Base-by-base conservation (phyloP, 2,113 vertebrate species). In the Ceyx cyanopectus region DNA sequence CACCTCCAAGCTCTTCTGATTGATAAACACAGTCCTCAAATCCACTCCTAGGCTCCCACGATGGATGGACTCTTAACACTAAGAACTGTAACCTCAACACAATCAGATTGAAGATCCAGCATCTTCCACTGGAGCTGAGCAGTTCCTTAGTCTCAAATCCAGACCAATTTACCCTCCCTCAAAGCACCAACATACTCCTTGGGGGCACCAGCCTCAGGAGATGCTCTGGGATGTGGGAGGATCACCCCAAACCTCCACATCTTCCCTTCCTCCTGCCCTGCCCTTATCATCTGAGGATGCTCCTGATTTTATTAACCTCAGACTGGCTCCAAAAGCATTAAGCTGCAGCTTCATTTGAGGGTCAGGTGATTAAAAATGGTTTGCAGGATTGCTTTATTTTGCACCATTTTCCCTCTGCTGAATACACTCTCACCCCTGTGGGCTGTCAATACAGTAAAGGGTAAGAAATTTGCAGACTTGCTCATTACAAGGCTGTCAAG, bases 401-500 rank as follows among this genome's bases (percentile, higher is more conserved):
- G 67, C 75, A 37, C 9, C 9, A 10, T 74, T 80, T 81, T 53
- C 70, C 34, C 81, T 90, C 78, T 74, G 67, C 67, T 79, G 87
- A 79, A 40, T 41, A 18, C 4, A 1, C 29, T 3, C 23, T 12
- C 66, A 80, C 12, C 74, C 79, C 86, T 89, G 81, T 73, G 67
- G 29, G 51, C 81, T 94, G 70, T 76, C 83, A 67, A 5, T 51
- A 77, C 24, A 51, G 65, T 46, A 51, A 88, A 91, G 48, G 65
- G 21, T 51, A 66, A 94, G 88, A 63, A 93, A 95, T 90, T 65
- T 91, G 65, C 92, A 93, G 81, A 69, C 45, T 76, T 93, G 91
- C 89, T 94, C 89, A 85, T 94, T 84, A 92, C 61, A 45, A 45
- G 51, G 62, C 89, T 94, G 89, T 94, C 90, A 67, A 92, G 87